Evolutionary conservation across 2,888 invertebrate genomes (phyloP).

Genomic region (Drosophila heteroneura): DNA sequence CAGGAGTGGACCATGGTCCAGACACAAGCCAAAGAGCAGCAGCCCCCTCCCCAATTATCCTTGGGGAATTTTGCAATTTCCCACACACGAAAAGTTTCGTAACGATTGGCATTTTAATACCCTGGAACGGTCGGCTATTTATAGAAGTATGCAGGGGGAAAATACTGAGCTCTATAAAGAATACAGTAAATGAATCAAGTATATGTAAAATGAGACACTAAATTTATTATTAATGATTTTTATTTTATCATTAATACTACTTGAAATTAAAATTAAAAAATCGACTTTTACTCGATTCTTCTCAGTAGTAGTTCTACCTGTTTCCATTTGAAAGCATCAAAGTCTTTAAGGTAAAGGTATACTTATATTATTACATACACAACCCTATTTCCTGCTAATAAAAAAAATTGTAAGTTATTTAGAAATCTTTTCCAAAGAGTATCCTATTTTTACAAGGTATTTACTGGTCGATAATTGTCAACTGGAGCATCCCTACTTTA

Average conservation of each 20-base stretch:
- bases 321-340: neutral
- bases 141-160: neutral
- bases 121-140: neutral
- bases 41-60: slow-evolving; percentile 24
- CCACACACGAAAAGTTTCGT: slow-evolving; percentile 6
- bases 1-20: neutral
- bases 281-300: neutral
- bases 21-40: neutral
- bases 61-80: slow-evolving; percentile 41
- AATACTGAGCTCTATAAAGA: neutral
- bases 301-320: neutral
- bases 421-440: neutral
- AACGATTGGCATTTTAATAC: slow-evolving; percentile 40
- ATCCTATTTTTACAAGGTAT: neutral
- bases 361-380: neutral
- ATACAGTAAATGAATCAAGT: neutral
- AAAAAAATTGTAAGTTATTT: rapidly evolving
- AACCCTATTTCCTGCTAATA: neutral
- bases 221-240: neutral
- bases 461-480: neutral
- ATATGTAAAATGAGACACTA: neutral
- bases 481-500: neutral
- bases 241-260: neutral
- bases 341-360: neutral
- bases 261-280: neutral